Percentiles rank a stretch among this genome's conserved stretches.
These are phyloP conservation scores for Polyploca ridens DNA, from an alignment of 2,888 invertebrate genomes.

Conservation along the genomic window DNA sequence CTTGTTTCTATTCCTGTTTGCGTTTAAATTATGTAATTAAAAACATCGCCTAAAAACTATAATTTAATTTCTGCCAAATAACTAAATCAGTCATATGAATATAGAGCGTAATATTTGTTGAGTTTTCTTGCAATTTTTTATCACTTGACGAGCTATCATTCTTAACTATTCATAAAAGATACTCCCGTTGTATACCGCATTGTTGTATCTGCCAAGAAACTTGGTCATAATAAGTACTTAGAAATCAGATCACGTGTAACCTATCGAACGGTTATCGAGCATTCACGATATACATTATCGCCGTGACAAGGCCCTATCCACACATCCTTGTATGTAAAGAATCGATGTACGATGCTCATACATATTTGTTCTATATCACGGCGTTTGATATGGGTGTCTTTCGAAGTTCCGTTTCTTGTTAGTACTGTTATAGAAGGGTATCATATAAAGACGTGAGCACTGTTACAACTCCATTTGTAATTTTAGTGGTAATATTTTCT, in stretches of 20 bases:
- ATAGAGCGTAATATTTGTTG: no score
- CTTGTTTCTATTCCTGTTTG: no score
- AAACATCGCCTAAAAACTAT: no score
- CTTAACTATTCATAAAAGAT: background rate
- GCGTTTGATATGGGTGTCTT: slow-evolving; percentile 25
- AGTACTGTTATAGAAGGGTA: slow-evolving; percentile 34
- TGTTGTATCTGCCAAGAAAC: slow-evolving; percentile 9
- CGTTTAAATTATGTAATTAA: no score
- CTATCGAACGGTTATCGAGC: background rate
- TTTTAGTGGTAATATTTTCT: slow-evolving; percentile 17
- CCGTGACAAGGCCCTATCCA: background rate
- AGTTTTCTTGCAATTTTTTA: background rate
- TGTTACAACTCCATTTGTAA: slow-evolving; percentile 30
- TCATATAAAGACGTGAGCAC: slow-evolving; percentile 16
- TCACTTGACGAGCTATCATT: background rate
- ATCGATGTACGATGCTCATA: slow-evolving; percentile 1
- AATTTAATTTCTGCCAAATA: no score
- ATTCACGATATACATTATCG: slow-evolving; percentile 7
- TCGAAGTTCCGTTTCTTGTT: slow-evolving; percentile 41
- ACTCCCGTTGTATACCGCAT: slow-evolving; percentile 8
- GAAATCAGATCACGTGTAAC: background rate
- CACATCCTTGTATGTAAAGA: background rate
- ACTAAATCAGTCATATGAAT: no score
- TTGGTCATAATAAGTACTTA: background rate
- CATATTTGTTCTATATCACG: background rate